Evolutionary conservation across 2,888 invertebrate genomes (phyloP), one percentile per base, ranked within the genome.

Genomic region (Acronicta leporina): DNA sequence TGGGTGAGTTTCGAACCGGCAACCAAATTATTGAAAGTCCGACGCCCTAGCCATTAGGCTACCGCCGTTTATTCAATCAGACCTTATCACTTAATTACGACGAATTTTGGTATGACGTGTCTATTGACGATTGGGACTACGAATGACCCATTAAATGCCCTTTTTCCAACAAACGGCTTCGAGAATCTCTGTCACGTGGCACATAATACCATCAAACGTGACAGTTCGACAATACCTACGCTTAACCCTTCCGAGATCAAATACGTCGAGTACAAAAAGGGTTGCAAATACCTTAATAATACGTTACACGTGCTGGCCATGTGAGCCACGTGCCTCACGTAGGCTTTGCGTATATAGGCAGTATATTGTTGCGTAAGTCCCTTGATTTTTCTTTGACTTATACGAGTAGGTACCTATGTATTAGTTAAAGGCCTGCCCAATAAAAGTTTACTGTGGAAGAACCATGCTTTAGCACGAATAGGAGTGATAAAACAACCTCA

Each of bases 291-390:
- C 33, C 46, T 16, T 38, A 8, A 30, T 16, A 47, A 25, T 33
- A 20, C 14, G n/a, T 48, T 27, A 53, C 49, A 53, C 52, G 60
- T 49, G 41, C 8, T 5, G 1, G n/a, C 48, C 41, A 13, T 16
- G 16, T 41, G 14, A 16, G 38, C 33, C 73, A 55, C 69, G 63
- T 59, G 61, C 57, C 61, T 68, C 74, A n/a, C 61, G 38, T 61
- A 65, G 60, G 51, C 49, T 49, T 57, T 27, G 42, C 64, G 49
- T 51, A 60, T 14, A 48, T 67, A 63, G 70, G 67, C 42, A 64
- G 43, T 25, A 48, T 46, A 51, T 20, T 40, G 44, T 51, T 35
- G 45, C 25, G 35, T 61, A 50, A 41, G 9, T 8, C 8, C 9
- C 16, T n/a, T 50, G 33, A n/a, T 20, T 33, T 33, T 2, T 33